A percentile compares a stretch with the other conserved stretches of the same genome.
Evolutionary conservation across 2,113 vertebrate species (phyloP).

Genomic region (Asarcornis scutulata): DNA sequence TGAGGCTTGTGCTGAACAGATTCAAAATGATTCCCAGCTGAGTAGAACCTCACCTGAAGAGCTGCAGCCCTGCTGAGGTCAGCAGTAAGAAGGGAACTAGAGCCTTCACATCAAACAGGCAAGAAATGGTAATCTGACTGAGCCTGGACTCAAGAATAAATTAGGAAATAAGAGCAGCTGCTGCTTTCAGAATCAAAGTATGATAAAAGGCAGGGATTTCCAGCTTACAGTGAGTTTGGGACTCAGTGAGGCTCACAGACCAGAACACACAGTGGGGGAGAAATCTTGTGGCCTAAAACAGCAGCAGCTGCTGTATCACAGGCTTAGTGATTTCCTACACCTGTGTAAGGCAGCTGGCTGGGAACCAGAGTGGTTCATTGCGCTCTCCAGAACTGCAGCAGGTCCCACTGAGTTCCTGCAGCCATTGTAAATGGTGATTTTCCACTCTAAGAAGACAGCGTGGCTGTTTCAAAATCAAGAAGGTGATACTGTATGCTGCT

Average conservation of each 20-base stretch:
- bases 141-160: background rate
- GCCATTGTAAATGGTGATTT: background rate
- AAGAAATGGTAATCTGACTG: background rate
- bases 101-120: background rate
- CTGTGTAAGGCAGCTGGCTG: background rate
- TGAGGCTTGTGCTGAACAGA: background rate
- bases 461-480: background rate
- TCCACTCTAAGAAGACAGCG: background rate
- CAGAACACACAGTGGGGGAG: background rate
- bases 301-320: background rate
- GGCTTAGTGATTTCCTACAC: background rate
- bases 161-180: background rate
- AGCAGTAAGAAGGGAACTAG: background rate
- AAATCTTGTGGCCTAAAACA: background rate
- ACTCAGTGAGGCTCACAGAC: background rate
- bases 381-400: background rate
- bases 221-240: background rate
- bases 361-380: accelerated
- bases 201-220: background rate
- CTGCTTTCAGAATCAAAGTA: background rate
- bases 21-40: background rate
- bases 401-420: background rate
- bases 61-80: background rate
- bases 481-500: background rate
- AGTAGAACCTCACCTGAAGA: background rate